Evolutionary conservation across 2,797 vertebrate genomes (phyloP), one percentile per base, ranked within the genome.

Genomic region (Argya squamiceps): DNA sequence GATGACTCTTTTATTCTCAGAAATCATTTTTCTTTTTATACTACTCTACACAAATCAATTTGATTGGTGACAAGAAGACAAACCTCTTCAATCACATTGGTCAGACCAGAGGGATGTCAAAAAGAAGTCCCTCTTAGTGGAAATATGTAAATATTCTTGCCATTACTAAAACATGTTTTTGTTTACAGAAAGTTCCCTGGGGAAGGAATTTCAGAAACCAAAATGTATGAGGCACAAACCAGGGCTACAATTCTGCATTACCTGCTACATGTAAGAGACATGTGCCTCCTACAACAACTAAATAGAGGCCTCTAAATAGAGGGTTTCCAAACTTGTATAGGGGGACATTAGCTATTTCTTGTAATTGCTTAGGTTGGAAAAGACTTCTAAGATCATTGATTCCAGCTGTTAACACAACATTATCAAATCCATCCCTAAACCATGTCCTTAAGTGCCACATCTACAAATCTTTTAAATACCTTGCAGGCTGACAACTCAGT

Each of bases 231-330:
- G 41, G 41, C 41, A 43, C 15, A 16, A 43, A 18, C 41, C 41
- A 43, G 41, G 41, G 41, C 41, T 43, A 43, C 17, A 43, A 43
- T 43, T 43, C 37, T 16, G 1, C 13, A 16, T 36, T 75, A 71
- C 11, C 12, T 7, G 0, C 21, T 84, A 27, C 15, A 15, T 9
- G 12, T 22, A 71, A 41, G 0, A 2, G 29, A 55, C 6, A 36
- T 30, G 32, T 34, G 7, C 6, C 77, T 89, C 44, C 32, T 49
- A 34, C 6, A 52, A 11, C 4, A 19, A 11, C 10, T 59, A 70
- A 43, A 67, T 23, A 43, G 26, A 77, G 8, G 14, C 23, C 7
- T 52, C 37, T 34, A 29, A 29, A 5, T 3, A 81, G 15, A 75
- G 34, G 6, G 3, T 52, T 90, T 84, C 50, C 79, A 46, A 59